Base-by-base conservation (phyloP, 2,113 vertebrate species). In the Glaucidium brasilianum region DNA sequence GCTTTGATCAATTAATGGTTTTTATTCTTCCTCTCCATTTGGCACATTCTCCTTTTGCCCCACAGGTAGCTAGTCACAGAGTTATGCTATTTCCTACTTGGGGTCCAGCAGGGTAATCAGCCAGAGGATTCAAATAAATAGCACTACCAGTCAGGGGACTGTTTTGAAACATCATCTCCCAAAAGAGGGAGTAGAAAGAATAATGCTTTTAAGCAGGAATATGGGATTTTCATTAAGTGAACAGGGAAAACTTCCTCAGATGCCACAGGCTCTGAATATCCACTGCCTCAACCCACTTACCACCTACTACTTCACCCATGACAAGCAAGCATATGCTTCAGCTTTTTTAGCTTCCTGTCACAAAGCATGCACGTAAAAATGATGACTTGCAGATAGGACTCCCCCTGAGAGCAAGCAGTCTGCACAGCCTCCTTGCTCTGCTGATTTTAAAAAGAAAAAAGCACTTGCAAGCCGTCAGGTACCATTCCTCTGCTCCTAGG, bases 401-500 rank as follows among this genome's bases (percentile, higher is more conserved):
- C 27, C 35, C 29, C 11, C 17, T 73, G 78, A 76, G 32, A 64
- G 20, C 50, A 91, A 82, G 52, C 23, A 85, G 68, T 39, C 34
- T 91, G 43, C 60, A 64, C 27, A 79, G 11, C 7, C 29, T 76
- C 69, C 35, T 69, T 85, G 21, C 37, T 85, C 47, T 79, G 29
- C 10, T 74, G 27, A 5, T 50, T 92, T 85, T 62, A 30, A 83
- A 66, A 56, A 71, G 12, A 37, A 82, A 72, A 50, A 45, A 29
- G 4, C 0, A 0, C 7, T 77, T 66, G 12, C 53, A 75, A 52
- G n/a, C 21, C 45, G 39, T 17, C 56, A 14, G 29, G 30, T 45
- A 25, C 35, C 34, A n/a, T 35, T 79, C 25, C 13, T 68, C 47
- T 56, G 26, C 9, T 88, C 43, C 66, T 52, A 75, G 21, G 14